Evolutionary conservation across 2,113 vertebrate genomes (phyloP), one percentile per base, ranked within the genome.

Genomic region (Hippocampus guttulatus): DNA sequence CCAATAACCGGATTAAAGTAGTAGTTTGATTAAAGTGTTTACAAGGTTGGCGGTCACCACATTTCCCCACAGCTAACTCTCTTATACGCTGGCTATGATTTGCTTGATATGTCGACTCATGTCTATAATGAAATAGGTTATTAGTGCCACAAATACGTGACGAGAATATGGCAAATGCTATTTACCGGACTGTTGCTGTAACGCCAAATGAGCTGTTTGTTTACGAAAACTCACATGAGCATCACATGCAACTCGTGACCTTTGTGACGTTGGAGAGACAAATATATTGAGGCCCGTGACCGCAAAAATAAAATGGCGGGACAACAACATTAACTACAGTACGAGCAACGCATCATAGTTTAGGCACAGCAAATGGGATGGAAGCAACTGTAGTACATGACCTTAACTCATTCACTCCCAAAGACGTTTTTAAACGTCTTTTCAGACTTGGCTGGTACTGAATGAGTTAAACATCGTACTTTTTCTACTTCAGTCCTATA

Each of bases 1-100:
- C 55, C 57, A 79, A 75, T 64, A 78, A 79, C 79, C 73, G 65
- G 70, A 79, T 82, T 79, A 71, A 70, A 74, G 69, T 60, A 84
- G 78, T 70, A 58, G 78, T 74, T 77, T 75, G 66, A 84, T 83
- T 80, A 43, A 70, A 74, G 75, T 79, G 78, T 75, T 80, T 74
- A 78, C 76, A 61, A 64, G 81, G 69, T 62, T 68, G 6, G 30
- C 66, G 54, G 68, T 76, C 75, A 84, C 68, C 73, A 54, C 41
- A 78, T 80, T 75, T 70, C 14, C 41, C 58, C n/a, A 1, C 23
- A 25, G 30, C 33, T 65, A 77, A 78, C 58, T n/a, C 33, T 58
- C 65, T 84, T 69, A 84, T 64, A 64, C 2, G 38, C 23, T 12
- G 16, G 23, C 43, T 60, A 69, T 80, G 54, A 77, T 72, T 52